phyloP scores from a whole-genome alignment of 2,113 vertebrate species.

The Thunnus thynnus region DNA sequence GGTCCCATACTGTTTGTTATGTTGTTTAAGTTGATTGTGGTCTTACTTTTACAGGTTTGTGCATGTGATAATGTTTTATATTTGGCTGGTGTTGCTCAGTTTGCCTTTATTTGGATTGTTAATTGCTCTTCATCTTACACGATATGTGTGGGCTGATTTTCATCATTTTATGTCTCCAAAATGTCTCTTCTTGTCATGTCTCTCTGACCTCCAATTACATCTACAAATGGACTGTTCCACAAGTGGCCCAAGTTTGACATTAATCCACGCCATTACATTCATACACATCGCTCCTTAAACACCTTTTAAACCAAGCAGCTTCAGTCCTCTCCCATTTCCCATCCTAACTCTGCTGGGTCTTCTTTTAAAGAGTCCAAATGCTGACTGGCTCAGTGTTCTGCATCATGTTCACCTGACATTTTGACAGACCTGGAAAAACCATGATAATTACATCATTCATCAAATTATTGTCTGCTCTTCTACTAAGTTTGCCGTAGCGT shows the following conservation, averaged over 20 bases:
- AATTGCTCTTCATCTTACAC: background rate
- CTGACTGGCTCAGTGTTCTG: background rate
- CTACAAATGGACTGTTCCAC: background rate
- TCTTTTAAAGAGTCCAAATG: too few relatives aligned
- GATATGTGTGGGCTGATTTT: background rate
- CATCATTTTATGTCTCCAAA: background rate
- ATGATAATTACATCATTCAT: background rate
- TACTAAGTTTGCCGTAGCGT: background rate
- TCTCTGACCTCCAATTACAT: background rate
- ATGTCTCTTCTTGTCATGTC: background rate
- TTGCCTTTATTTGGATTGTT: background rate
- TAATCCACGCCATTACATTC: background rate
- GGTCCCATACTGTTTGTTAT: too few relatives aligned
- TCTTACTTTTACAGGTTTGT: too few relatives aligned
- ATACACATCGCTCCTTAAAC: background rate
- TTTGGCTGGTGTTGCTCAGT: too few relatives aligned
- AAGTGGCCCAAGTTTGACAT: background rate
- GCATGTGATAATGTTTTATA: too few relatives aligned
- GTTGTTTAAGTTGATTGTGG: too few relatives aligned
- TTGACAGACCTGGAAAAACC: background rate
- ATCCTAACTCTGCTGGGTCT: too few relatives aligned
- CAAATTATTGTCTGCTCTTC: background rate
- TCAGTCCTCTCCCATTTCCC: too few relatives aligned
- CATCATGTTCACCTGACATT: background rate
- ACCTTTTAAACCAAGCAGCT: too few relatives aligned